Evolutionary conservation across 1,140 invertebrate genomes (phyloP).

Genomic region (Thaumatotibia leucotreta): DNA sequence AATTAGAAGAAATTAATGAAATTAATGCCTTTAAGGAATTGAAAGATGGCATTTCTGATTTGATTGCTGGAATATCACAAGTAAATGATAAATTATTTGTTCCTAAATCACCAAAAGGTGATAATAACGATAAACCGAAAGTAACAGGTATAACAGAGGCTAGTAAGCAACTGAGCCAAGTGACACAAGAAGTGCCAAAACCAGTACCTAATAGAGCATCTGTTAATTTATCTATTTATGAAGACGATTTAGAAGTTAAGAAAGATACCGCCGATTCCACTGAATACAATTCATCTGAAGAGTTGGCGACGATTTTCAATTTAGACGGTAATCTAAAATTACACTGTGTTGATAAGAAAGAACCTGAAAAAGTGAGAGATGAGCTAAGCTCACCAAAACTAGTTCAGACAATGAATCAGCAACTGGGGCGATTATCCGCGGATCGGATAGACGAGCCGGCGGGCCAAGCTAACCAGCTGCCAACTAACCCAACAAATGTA

Average conservation of each 20-base stretch:
- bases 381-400: slow-evolving; percentile 70
- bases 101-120: slow-evolving; percentile 39
- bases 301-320: slow-evolving; percentile 79
- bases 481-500: slow-evolving; percentile 54
- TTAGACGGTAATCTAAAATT: slow-evolving; percentile 45
- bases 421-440: slow-evolving; percentile 60
- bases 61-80: slow-evolving; percentile 71
- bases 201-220: slow-evolving; percentile 47
- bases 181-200: slow-evolving; percentile 56
- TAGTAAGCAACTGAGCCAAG: slow-evolving; percentile 76
- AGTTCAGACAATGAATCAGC: slow-evolving; percentile 70
- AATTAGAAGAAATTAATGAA: slow-evolving; percentile 67
- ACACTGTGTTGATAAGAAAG: background rate
- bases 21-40: slow-evolving; percentile 73
- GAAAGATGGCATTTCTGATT: slow-evolving; percentile 72
- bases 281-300: slow-evolving; percentile 80
- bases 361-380: slow-evolving; percentile 24
- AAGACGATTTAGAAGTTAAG: slow-evolving; percentile 62
- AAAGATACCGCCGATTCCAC: slow-evolving; percentile 70
- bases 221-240: slow-evolving; percentile 57
- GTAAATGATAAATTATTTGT: slow-evolving; percentile 71
- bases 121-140: slow-evolving; percentile 29
- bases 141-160: slow-evolving; percentile 67
- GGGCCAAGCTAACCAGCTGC: slow-evolving; percentile 65
- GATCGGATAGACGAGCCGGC: slow-evolving; percentile 49